Conservation (phyloP, 92 coral and sea anemone species). For the Epizoanthus stellaris region DNA sequence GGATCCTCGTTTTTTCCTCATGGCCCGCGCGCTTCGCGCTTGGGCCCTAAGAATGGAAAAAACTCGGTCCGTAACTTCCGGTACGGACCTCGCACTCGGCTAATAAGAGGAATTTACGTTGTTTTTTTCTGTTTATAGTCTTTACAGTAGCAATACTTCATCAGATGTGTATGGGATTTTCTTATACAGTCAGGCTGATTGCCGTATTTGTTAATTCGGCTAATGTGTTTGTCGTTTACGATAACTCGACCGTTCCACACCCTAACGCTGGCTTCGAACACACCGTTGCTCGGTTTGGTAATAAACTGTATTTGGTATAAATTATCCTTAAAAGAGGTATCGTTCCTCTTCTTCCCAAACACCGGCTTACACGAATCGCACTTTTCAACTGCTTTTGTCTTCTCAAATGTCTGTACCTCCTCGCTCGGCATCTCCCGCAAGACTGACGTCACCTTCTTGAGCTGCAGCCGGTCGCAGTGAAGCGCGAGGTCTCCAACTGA, state of each 20-base stretch:
- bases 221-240: slow-evolving; percentile 56
- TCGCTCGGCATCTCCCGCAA: slow-evolving; percentile 85
- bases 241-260: slow-evolving; percentile 49
- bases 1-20: too few species aligned
- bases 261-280: slow-evolving; percentile 81
- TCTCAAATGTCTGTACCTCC: slow-evolving; percentile 66
- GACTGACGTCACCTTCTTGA: slow-evolving; percentile 63
- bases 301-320: slow-evolving; percentile 82
- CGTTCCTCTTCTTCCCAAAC: slow-evolving; percentile 60
- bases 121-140: neutral
- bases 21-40: too few species aligned
- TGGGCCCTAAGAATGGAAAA: too few species aligned
- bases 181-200: slow-evolving; percentile 71
- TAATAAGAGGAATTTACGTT: too few species aligned
- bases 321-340: slow-evolving; percentile 64
- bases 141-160: slow-evolving; percentile 75
- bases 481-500: slow-evolving; percentile 25
- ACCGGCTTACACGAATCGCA: slow-evolving; percentile 75
- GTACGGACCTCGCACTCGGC: too few species aligned
- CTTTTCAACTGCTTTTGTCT: slow-evolving; percentile 48
- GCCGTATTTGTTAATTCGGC: slow-evolving; percentile 72
- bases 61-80: too few species aligned
- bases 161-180: slow-evolving; percentile 62
- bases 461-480: slow-evolving; percentile 59
- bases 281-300: slow-evolving; percentile 78